phyloP scores from a whole-genome alignment of 2,113 vertebrate genomes.

The Podarcis raffonei region DNA sequence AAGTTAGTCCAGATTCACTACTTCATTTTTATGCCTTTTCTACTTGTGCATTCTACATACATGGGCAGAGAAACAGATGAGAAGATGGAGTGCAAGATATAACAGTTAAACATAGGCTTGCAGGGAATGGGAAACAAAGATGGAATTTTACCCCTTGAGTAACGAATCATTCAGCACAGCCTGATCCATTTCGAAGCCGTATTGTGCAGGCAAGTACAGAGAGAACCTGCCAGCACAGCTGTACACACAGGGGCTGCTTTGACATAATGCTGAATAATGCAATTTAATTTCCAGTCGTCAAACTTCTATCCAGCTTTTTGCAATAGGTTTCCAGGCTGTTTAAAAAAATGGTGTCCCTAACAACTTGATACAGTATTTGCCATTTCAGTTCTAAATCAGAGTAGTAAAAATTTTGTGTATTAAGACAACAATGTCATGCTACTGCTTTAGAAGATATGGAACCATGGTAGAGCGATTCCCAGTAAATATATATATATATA shows the following conservation, averaged over 20 bases:
- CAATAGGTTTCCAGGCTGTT: background rate
- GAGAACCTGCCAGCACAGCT: background rate
- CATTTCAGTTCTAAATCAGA: constrained; percentile 16
- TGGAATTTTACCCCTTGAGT: background rate
- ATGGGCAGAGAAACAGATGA: constrained; percentile 3
- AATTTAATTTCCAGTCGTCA: background rate
- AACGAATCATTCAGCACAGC: background rate
- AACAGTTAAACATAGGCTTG: background rate
- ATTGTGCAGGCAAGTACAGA: background rate
- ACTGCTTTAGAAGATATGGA: background rate
- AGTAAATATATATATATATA: background rate
- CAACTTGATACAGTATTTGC: background rate
- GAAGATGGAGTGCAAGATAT: background rate
- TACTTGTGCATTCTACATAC: background rate
- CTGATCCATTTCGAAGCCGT: background rate
- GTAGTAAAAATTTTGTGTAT: background rate
- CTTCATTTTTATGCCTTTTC: background rate
- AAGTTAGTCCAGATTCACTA: constrained; percentile 3
- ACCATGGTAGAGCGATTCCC: background rate
- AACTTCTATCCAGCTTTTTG: constrained; percentile 21
- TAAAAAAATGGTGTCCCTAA: background rate
- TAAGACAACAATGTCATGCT: no score
- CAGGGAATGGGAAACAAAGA: background rate
- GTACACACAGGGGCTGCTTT: background rate
- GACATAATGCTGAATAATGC: background rate